phyloP scores from a whole-genome alignment of 2,113 vertebrate species.

The Tetrax tetrax region DNA sequence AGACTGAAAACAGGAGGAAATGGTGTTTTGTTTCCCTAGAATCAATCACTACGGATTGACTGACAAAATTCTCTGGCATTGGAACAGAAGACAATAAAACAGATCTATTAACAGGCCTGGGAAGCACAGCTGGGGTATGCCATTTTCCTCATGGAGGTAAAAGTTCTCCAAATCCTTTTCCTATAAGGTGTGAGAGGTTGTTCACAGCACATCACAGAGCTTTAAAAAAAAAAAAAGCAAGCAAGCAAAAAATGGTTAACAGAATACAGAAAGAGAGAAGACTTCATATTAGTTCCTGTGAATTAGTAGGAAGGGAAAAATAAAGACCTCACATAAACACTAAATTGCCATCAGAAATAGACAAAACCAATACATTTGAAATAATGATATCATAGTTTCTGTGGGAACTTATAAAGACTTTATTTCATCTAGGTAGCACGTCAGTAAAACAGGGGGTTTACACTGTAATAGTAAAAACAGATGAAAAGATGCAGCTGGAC shows the following conservation, averaged over 20 bases:
- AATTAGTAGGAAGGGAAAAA: neutral
- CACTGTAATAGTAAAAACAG: neutral
- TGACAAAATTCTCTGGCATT: constrained; percentile 49
- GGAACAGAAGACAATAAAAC: constrained; percentile 27
- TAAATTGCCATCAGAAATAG: neutral
- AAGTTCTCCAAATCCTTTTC: neutral
- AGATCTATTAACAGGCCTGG: constrained; percentile 8
- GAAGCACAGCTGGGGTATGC: constrained; percentile 11
- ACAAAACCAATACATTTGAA: neutral
- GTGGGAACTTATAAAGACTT: neutral
- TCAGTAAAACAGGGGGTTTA: neutral
- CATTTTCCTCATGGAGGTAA: neutral
- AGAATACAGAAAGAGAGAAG: neutral
- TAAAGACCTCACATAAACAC: neutral
- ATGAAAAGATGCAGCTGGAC: neutral
- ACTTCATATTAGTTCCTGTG: neutral
- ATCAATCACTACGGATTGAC: constrained; percentile 42
- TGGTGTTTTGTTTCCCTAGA: constrained; percentile 48
- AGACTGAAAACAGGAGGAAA: constrained; percentile 55
- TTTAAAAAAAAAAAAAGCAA: neutral
- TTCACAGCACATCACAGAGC: neutral
- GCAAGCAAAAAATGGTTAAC: neutral
- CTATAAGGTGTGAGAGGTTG: neutral
- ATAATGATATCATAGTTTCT: neutral
- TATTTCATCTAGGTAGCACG: neutral